A percentile compares a stretch with the other conserved stretches of the same genome.
These are phyloP conservation scores for Casuarius casuarius DNA, from an alignment of 2,113 vertebrate genomes.

Conservation along the genomic window DNA sequence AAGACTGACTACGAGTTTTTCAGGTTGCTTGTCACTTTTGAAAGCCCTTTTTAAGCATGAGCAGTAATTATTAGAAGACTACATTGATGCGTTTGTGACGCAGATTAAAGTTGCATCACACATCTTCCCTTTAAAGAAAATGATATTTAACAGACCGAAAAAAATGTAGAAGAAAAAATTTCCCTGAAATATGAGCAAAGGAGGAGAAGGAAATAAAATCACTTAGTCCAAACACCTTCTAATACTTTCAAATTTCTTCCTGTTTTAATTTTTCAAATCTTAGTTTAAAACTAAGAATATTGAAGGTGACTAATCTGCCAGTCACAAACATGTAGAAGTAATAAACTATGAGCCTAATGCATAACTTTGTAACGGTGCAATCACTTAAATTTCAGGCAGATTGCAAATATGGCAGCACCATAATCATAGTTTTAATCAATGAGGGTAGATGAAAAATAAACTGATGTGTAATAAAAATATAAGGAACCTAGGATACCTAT, in stretches of 20 bases:
- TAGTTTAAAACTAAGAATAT: neutral
- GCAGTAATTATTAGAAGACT: neutral
- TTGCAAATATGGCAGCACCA: neutral
- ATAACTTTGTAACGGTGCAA: neutral
- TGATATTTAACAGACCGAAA: neutral
- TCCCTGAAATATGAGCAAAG: neutral
- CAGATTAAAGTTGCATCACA: neutral
- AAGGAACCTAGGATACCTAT: fast-evolving
- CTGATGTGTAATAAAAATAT: neutral
- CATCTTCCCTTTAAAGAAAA: neutral
- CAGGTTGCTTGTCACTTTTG: neutral
- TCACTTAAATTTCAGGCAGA: neutral
- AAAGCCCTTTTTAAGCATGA: neutral
- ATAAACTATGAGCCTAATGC: neutral
- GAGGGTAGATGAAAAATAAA: neutral
- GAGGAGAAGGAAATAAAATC: neutral
- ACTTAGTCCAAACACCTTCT: neutral
- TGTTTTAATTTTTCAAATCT: neutral
- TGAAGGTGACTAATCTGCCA: neutral
- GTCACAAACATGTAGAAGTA: neutral
- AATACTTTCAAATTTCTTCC: neutral
- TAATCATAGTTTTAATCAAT: neutral
- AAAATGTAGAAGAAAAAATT: neutral
- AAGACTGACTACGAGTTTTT: neutral
- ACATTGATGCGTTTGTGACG: neutral